A percentile compares a stretch with the other conserved stretches of the same genome.
Evolutionary conservation across 2,113 vertebrate species (phyloP).

Genomic region (Salvelinus alpinus): DNA sequence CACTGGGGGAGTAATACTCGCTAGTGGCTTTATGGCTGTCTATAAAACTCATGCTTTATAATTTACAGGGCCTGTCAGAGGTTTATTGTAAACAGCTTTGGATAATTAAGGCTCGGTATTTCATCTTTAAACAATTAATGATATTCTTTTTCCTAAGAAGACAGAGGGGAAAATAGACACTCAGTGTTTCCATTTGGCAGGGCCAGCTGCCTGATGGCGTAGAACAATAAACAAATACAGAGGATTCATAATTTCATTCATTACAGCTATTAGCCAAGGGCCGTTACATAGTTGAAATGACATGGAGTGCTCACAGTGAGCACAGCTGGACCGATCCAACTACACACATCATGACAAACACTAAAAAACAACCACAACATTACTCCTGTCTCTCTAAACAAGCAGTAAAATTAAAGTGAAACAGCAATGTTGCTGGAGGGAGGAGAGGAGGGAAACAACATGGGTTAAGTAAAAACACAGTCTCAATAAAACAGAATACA

Average conservation of each 20-base stretch:
- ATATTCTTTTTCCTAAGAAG: constrained; percentile 62
- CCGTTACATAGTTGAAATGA: constrained; percentile 73
- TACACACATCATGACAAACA: constrained; percentile 49
- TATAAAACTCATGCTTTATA: constrained; percentile 55
- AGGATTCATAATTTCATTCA: constrained; percentile 88
- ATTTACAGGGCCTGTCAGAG: constrained; percentile 67
- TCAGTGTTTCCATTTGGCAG: constrained; percentile 78
- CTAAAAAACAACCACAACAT: constrained; percentile 56
- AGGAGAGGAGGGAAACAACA: constrained; percentile 38
- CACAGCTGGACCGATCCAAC: constrained; percentile 38
- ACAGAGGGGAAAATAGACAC: constrained; percentile 34
- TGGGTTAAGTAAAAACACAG: constrained; percentile 51
- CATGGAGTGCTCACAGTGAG: constrained; percentile 65
- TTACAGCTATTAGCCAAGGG: constrained; percentile 83
- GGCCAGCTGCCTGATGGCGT: constrained; percentile 80
- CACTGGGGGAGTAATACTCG: constrained; percentile 55
- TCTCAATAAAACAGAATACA: constrained; percentile 43
- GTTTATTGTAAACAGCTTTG: constrained; percentile 76
- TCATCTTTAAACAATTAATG: constrained; percentile 79
- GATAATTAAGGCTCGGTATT: constrained; percentile 74
- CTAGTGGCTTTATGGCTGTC: constrained; percentile 57
- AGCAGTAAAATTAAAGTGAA: constrained; percentile 22
- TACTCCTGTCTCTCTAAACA: constrained; percentile 36
- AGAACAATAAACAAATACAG: constrained; percentile 77
- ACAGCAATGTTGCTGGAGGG: constrained; percentile 39